Percentiles rank a stretch among this genome's conserved stretches.
Conservation (phyloP, 2,113 vertebrate genomes). For the Tyrannus savana region DNA sequence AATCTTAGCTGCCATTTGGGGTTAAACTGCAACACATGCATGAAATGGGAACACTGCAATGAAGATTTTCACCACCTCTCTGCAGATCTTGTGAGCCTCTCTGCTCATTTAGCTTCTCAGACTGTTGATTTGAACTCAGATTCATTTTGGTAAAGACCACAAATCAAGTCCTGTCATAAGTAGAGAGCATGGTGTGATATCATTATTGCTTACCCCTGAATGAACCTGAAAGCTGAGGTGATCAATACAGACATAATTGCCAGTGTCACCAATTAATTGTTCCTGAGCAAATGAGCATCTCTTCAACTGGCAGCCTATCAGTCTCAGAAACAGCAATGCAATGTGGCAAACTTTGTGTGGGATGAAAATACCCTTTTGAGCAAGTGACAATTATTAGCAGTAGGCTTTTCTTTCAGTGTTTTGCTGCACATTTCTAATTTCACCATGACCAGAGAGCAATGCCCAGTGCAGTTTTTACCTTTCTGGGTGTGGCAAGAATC, state of each 20-base stretch:
- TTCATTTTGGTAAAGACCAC: neutral
- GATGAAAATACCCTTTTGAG: neutral
- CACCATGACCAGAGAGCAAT: neutral
- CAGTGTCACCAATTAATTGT: neutral
- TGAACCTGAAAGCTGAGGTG: constrained; percentile 2
- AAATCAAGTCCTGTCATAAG: neutral
- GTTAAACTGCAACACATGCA: neutral
- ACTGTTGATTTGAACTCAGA: neutral
- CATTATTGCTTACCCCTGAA: neutral
- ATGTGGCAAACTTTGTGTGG: neutral
- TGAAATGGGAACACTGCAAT: neutral
- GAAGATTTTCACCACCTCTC: neutral
- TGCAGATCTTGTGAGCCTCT: neutral
- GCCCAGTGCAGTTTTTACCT: neutral
- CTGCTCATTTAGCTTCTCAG: neutral
- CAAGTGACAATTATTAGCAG: neutral
- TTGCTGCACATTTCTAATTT: neutral
- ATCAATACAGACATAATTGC: constrained; percentile 31
- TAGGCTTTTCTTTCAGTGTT: neutral
- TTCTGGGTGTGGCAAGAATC: neutral
- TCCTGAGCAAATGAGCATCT: neutral
- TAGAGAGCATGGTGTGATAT: neutral
- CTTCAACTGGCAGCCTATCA: neutral
- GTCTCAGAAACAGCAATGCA: neutral
- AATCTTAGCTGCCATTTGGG: neutral